A percentile compares a stretch with the other conserved stretches of the same genome.
phyloP scores from a whole-genome alignment of 1,140 invertebrate genomes.

The Lamellibrachia luymesi region DNA sequence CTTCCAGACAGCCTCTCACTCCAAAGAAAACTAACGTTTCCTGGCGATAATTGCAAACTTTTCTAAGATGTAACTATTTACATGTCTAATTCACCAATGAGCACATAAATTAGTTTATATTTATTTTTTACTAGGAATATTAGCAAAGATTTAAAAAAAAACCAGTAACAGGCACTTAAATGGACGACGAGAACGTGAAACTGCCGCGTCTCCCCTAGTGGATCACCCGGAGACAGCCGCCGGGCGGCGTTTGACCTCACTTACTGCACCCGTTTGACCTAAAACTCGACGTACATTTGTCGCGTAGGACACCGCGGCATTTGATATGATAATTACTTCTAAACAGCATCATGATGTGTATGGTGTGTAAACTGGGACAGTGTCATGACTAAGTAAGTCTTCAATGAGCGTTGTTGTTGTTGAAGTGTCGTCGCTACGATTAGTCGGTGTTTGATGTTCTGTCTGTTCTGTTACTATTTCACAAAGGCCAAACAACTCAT shows the following conservation, averaged over 20 bases:
- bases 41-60: too few species aligned
- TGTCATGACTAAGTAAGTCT: not conserved
- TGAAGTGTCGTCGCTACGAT: not conserved
- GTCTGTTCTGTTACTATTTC: not conserved
- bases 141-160: too few species aligned
- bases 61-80: too few species aligned
- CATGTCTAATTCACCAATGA: too few species aligned
- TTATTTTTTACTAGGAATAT: too few species aligned
- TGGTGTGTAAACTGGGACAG: not conserved
- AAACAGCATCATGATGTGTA: not conserved
- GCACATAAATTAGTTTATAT: too few species aligned
- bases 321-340: not conserved
- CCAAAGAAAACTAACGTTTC: too few species aligned
- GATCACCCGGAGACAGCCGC: too few species aligned
- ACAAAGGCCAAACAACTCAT: not conserved
- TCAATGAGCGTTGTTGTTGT: not conserved
- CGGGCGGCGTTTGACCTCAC: not conserved
- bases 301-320: not conserved
- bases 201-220: too few species aligned
- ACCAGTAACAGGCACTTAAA: too few species aligned
- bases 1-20: too few species aligned
- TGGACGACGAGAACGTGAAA: too few species aligned
- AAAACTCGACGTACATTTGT: not conserved
- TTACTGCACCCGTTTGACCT: not conserved
- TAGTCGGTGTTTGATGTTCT: not conserved